These are phyloP conservation scores for Calyptommatus sinebrachiatus DNA, from an alignment of 2,113 vertebrate species.

Conservation along the genomic window DNA sequence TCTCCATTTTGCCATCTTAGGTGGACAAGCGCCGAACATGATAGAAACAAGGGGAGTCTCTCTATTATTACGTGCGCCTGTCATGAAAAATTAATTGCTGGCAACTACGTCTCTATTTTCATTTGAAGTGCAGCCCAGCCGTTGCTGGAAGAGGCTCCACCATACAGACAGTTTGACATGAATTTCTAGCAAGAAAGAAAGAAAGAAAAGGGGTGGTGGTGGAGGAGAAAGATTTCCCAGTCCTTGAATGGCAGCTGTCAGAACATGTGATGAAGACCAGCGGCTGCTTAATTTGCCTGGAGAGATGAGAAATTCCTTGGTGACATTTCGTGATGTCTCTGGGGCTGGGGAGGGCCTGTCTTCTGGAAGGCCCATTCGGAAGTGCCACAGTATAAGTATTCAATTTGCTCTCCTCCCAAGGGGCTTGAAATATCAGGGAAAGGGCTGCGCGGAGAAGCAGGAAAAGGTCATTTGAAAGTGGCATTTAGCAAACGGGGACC, in stretches of 20 bases:
- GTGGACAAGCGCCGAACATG: fast-evolving
- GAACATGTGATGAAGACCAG: slow-evolving; percentile 1
- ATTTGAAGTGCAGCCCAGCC: neutral
- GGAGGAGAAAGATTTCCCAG: neutral
- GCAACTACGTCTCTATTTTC: neutral
- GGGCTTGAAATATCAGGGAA: slow-evolving; percentile 70
- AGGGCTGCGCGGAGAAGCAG: slow-evolving; percentile 45
- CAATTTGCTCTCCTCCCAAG: slow-evolving; percentile 49
- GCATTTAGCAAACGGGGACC: slow-evolving; percentile 60
- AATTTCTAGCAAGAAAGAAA: neutral
- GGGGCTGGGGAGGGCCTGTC: slow-evolving; percentile 49
- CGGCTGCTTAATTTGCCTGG: slow-evolving; percentile 54
- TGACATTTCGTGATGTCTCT: slow-evolving; percentile 62
- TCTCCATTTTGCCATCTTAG: fast-evolving
- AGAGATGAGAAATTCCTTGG: slow-evolving; percentile 63
- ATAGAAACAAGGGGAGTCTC: neutral
- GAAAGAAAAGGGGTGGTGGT: no score
- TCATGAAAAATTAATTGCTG: neutral
- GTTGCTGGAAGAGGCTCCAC: neutral
- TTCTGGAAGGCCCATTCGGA: slow-evolving; percentile 58
- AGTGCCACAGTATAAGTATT: slow-evolving; percentile 52
- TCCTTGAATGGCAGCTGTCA: slow-evolving; percentile 69
- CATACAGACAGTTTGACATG: fast-evolving
- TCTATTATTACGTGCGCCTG: fast-evolving
- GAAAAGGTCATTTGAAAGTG: slow-evolving; percentile 69